These are phyloP conservation scores for Masnerella sp. DNA, from an alignment of 2,888 invertebrate species.

Conservation along the genomic window DNA sequence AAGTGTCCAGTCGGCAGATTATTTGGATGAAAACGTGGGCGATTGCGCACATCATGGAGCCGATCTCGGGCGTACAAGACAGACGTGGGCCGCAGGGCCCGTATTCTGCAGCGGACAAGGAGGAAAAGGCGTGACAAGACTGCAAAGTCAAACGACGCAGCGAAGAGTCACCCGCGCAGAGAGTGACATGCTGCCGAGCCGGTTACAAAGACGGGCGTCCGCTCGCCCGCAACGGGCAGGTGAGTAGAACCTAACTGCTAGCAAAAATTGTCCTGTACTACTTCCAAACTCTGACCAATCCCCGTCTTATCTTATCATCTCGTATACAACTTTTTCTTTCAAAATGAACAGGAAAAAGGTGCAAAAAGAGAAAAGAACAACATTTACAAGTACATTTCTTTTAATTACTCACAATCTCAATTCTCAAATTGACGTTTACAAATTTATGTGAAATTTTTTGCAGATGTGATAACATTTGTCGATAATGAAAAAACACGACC, in stretches of 20 bases:
- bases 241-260: conserved; percentile 73
- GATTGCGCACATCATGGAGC: conserved; percentile 37
- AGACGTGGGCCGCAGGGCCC: conserved; percentile 49
- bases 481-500: too few species aligned
- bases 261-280: conserved; percentile 64
- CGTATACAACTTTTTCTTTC: too few species aligned
- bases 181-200: conserved; percentile 78
- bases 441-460: too few species aligned
- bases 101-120: conserved; percentile 66
- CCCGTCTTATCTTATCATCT: background rate
- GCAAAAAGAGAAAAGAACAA: too few species aligned
- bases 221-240: conserved; percentile 71
- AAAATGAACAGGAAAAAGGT: too few species aligned
- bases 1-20: conserved; percentile 32
- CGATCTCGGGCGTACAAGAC: conserved; percentile 47
- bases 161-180: conserved; percentile 77
- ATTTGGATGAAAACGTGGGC: conserved; percentile 43
- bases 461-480: too few species aligned
- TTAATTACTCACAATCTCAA: too few species aligned
- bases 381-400: too few species aligned
- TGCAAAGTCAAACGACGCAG: conserved; percentile 75
- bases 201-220: conserved; percentile 70
- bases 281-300: conserved; percentile 20
- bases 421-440: too few species aligned
- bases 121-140: conserved; percentile 76